Evolutionary conservation across 2,888 invertebrate genomes (phyloP), one percentile per base, ranked within the genome.

Genomic region (Eucriotettix oculatus): DNA sequence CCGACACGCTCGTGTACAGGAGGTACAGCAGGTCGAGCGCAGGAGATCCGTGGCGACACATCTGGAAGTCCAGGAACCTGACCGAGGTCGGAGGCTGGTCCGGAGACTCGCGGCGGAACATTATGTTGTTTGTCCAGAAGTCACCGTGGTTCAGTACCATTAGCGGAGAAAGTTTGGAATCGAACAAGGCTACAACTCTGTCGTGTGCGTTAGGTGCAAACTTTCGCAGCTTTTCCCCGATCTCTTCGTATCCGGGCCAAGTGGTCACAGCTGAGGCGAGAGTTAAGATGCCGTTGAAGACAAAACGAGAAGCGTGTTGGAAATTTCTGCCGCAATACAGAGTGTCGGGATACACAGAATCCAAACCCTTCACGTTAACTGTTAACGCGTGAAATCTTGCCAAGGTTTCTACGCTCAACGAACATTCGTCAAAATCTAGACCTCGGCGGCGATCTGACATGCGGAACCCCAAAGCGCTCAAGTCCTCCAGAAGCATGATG

Each of bases 311-410:
- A 10, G 60, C 60, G n/a, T 60, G 60, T 10, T 57, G 57, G 16
- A 44, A 42, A 54, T 57, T 57, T 10, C 14, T n/a, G n/a, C 55
- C 55, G 29, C 58, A 44, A 41, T 60, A 60, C 42, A 60, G 42
- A 17, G 60, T 60, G 16, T 60, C 57, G 43, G 57, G 70, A 70
- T 55, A 60, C 42, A 9, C 63, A 10, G 1, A 62, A 62, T 40
- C 53, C 54, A 60, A 16, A 67, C 54, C 59, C 70, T 53, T 69
- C 57, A 69, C 59, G 10, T 63, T 62, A 16, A 69, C 56, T 0
- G 69, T 68, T 9, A 63, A 60, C 1, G 69, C 69, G 59, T 71
- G 71, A 48, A 71, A 59, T 16, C 62, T 58, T 9, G 69, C 70
- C 41, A 70, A 60, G 17, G 64, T 68, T 64, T 69, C 52, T 0